A percentile compares a stretch with the other conserved stretches of the same genome.
phyloP scores from a whole-genome alignment of 2,797 vertebrate species.

The Erithacus rubecula region DNA sequence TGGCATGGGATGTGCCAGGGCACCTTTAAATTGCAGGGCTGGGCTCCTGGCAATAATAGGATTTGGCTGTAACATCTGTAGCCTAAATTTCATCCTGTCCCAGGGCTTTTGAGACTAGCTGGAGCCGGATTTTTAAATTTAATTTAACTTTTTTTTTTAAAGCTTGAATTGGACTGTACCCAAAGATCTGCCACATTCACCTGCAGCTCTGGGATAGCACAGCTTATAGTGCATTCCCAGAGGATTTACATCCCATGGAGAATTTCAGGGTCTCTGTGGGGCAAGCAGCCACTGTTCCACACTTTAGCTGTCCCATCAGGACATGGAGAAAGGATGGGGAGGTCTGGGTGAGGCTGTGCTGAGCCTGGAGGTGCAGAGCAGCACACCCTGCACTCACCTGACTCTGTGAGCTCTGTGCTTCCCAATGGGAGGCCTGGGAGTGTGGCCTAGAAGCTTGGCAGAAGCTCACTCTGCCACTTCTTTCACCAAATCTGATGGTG shows the following conservation, averaged over 20 bases:
- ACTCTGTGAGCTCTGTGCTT: background rate
- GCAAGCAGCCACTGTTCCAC: background rate
- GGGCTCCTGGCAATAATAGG: background rate
- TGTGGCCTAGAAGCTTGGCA: background rate
- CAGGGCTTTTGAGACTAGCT: background rate
- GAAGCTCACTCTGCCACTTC: background rate
- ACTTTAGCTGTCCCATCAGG: background rate
- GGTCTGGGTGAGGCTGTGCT: background rate
- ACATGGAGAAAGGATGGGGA: background rate
- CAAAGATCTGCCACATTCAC: background rate
- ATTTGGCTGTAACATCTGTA: background rate
- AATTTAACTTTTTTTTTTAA: background rate
- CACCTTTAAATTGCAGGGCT: slow-evolving; percentile 2
- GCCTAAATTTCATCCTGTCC: background rate
- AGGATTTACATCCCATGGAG: background rate
- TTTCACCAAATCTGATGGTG: background rate
- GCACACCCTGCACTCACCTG: fast-evolving
- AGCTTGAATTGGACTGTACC: background rate
- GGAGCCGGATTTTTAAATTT: background rate
- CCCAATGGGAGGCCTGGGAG: fast-evolving
- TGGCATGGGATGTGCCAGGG: background rate
- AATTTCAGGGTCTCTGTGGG: background rate
- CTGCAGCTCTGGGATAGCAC: background rate
- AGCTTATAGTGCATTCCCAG: fast-evolving
- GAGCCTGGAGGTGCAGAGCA: fast-evolving